Percentiles rank a stretch among this genome's conserved stretches.
phyloP scores from a whole-genome alignment of 2,797 vertebrate species.

The Acipenser oxyrinchus region DNA sequence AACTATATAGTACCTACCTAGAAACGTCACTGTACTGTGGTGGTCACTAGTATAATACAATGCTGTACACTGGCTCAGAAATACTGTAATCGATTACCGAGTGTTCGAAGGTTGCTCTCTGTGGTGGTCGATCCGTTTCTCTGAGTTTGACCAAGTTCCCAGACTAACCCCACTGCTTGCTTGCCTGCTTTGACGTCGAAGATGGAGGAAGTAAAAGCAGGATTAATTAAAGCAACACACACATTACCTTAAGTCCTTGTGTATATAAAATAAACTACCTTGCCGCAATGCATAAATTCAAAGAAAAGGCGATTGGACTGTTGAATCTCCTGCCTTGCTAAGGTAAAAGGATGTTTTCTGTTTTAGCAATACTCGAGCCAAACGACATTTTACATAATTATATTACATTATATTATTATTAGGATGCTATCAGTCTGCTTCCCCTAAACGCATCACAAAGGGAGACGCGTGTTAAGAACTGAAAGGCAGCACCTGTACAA shows the following conservation, averaged over 20 bases:
- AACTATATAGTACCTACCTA: no score
- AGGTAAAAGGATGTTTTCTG: slow-evolving; percentile 72
- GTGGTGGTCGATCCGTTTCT: slow-evolving; percentile 74
- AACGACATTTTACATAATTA: no score
- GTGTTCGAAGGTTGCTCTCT: slow-evolving; percentile 38
- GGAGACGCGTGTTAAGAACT: no score
- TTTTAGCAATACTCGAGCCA: slow-evolving; percentile 24
- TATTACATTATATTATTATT: no score
- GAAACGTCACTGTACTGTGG: no score
- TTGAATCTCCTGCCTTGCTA: slow-evolving; percentile 64
- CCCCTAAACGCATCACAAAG: no score
- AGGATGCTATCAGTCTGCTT: no score
- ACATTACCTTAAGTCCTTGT: slow-evolving; percentile 54
- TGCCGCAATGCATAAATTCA: slow-evolving; percentile 63
- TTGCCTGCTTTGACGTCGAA: slow-evolving; percentile 53
- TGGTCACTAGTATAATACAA: no score
- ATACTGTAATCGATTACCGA: slow-evolving; percentile 80
- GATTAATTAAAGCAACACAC: slow-evolving; percentile 77
- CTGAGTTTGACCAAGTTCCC: slow-evolving; percentile 85
- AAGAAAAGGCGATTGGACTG: slow-evolving; percentile 62
- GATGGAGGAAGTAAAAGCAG: slow-evolving; percentile 87
- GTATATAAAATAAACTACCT: slow-evolving; percentile 40
- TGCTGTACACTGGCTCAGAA: slow-evolving; percentile 22
- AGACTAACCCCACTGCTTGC: slow-evolving; percentile 62
- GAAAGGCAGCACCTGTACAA: no score